Conservation (phyloP, 2,797 vertebrate species). For the Clarias pachynema region DNA sequence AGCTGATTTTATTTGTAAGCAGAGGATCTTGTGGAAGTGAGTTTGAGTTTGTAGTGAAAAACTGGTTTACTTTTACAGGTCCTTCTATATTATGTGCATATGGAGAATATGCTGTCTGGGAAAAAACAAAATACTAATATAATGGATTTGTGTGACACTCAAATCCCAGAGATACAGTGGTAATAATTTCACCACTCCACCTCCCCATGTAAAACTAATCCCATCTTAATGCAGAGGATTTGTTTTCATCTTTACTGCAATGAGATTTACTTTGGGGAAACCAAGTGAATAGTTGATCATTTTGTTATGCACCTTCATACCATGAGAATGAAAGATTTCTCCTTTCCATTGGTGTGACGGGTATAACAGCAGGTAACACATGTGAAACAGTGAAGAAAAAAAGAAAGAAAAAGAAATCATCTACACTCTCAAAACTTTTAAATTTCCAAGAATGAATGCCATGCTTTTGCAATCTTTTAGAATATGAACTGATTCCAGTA, state of each 20-base stretch:
- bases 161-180: not conserved
- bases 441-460: too few relatives aligned
- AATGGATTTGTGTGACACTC: not conserved
- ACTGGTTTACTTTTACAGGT: not conserved
- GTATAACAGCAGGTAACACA: slow-evolving; percentile 6
- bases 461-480: not conserved
- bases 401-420: not conserved
- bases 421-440: not conserved
- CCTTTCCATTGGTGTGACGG: not conserved
- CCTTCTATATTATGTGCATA: not conserved
- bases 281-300: slow-evolving; percentile 5
- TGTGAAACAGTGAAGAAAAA: not conserved
- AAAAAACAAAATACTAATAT: slow-evolving; percentile 1
- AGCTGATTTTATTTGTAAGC: too few relatives aligned
- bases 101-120: not conserved
- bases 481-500: not conserved
- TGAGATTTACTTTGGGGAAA: slow-evolving; percentile 4
- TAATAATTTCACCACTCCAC: slow-evolving; percentile 7
- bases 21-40: too few relatives aligned
- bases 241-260: not conserved
- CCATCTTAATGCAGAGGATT: not conserved
- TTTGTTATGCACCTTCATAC: slow-evolving; percentile 3
- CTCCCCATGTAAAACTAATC: not conserved
- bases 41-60: not conserved
- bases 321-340: not conserved